Conservation (phyloP, 2,797 vertebrate genomes). For the Rhyacichthys aspro region DNA sequence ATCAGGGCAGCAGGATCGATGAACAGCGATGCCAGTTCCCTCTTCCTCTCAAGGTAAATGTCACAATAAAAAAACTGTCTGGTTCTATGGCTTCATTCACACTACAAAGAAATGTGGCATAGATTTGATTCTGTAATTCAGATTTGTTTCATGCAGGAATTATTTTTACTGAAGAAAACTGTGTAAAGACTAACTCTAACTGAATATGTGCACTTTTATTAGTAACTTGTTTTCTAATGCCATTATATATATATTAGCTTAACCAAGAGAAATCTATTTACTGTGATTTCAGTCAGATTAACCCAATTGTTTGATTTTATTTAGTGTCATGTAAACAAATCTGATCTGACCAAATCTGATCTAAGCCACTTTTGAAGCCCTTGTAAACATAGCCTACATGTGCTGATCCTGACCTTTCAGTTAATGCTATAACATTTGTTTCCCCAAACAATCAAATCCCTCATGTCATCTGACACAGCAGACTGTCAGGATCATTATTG, state of each 20-base stretch:
- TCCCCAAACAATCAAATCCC: slow-evolving; percentile 30
- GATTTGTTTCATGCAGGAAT: too few relatives aligned
- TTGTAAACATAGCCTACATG: slow-evolving; percentile 5
- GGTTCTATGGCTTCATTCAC: not conserved
- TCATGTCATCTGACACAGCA: not conserved
- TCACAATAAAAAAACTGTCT: not conserved
- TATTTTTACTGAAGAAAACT: too few relatives aligned
- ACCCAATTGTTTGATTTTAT: too few relatives aligned
- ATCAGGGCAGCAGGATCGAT: slow-evolving; percentile 84
- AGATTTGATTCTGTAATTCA: too few relatives aligned
- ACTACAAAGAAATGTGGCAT: not conserved
- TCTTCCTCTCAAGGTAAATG: slow-evolving; percentile 78
- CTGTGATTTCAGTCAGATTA: too few relatives aligned
- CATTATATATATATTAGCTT: too few relatives aligned
- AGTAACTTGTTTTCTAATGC: too few relatives aligned
- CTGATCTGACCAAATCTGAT: not conserved
- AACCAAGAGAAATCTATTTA: too few relatives aligned
- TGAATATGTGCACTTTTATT: too few relatives aligned
- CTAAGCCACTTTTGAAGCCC: not conserved
- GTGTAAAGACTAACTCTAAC: too few relatives aligned
- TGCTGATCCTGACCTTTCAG: slow-evolving; percentile 37
- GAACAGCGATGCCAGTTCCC: slow-evolving; percentile 85
- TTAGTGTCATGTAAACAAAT: too few relatives aligned
- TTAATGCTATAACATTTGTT: slow-evolving; percentile 25
- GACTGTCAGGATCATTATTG: slow-evolving; percentile 20